Base-by-base conservation (phyloP, 53 echinoderm and acorn worm genomes). In the Paracentrotus lividus region DNA sequence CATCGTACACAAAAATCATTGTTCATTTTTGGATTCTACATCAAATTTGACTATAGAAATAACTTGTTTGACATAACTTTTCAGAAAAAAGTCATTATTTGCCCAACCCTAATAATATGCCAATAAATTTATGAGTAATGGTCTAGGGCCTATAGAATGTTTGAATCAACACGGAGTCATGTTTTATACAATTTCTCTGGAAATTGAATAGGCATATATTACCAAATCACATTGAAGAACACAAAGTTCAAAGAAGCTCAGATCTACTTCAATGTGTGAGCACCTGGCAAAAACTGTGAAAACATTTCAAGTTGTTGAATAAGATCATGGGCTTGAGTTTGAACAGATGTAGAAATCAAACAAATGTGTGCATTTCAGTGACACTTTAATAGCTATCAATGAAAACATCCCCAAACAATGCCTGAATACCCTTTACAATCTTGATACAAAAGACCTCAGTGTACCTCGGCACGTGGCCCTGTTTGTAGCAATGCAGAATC, bases 271-370 rank as follows among this genome's bases (percentile, higher is more conserved):
- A 47, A 27, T 38, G 21, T 24, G 26, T 6, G 45, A 81, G 81
- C 81, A 81, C 44, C 81, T 81, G 81, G 26, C 45, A 47, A 36
- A 42, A 5, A 76, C 20, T 76, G 76, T 36, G 36, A 76, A 76
- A 42, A 26, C 49, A 81, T 81, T 36, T 47, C 5, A 5, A 81
- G 47, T 45, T 81, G 6, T 81, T 81, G n/a, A 81, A 81, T 18
- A 8, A 81, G 47, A 81, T 10, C 47, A 26, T 16, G 81, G 47
- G 24, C 81, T 44, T 20, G 9, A 81, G 81, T 81, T 81, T 81
- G 81, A 47, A 81, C 81, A 81, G 81, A 81, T 81, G 81, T 81
- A 81, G n/a, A 49, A 47, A 81, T 81, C 81, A 81, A 81, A 81
- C 81, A 81, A 81, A 81, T 81, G 24, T 81, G 81, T 81, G 44